phyloP scores from a whole-genome alignment of 2,113 vertebrate genomes.

The Notiomystis cincta region DNA sequence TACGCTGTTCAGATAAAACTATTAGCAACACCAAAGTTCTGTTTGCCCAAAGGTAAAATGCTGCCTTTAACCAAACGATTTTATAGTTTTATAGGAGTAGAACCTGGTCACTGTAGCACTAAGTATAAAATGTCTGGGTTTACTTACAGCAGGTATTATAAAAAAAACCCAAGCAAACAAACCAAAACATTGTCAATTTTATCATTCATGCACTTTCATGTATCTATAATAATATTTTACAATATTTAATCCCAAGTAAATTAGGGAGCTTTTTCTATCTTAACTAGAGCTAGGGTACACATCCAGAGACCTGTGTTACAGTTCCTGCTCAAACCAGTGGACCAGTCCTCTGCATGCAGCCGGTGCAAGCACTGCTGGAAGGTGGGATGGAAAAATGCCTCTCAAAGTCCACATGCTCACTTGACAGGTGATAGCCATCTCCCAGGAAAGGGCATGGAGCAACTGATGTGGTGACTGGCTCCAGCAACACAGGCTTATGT shows the following conservation, averaged over 20 bases:
- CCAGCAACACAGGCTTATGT: not conserved
- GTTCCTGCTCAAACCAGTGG: not conserved
- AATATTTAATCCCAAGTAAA: not conserved
- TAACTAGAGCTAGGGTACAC: not conserved
- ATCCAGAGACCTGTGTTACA: not conserved
- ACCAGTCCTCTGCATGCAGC: not conserved
- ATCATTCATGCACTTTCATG: not conserved
- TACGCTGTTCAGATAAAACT: not conserved
- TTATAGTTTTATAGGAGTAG: not conserved
- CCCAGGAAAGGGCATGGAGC: not conserved
- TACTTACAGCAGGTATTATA: not conserved
- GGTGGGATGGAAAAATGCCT: not conserved
- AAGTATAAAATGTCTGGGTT: not conserved
- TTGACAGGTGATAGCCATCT: not conserved
- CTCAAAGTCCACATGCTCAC: rapidly evolving
- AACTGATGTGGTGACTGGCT: not conserved
- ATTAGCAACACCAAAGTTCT: not conserved
- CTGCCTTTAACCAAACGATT: not conserved
- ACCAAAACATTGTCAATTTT: not conserved
- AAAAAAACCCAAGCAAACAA: not conserved
- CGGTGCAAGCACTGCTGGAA: not conserved
- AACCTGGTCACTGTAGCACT: not conserved
- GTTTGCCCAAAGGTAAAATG: not conserved
- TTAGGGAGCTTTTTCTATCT: not conserved
- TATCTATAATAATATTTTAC: not conserved